Base-by-base conservation (phyloP, 2,797 vertebrate genomes). In the Diplodus sargus region DNA sequence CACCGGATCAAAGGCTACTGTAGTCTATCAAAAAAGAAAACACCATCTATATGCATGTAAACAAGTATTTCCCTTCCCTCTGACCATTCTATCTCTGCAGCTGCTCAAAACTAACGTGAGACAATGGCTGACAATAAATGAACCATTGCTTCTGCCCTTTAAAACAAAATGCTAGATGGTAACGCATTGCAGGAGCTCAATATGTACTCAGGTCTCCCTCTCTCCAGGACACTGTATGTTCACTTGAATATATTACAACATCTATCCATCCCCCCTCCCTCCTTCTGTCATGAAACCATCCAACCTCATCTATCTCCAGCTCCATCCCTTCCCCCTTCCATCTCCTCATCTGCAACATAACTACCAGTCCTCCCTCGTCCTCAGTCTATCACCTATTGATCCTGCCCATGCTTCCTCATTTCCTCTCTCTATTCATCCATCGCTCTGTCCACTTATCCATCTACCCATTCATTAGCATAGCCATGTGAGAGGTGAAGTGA, bases 401-500 rank as follows among this genome's bases (percentile, higher is more conserved):
- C 79, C 77, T 15, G 25, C 68, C 59, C 45, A 23, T 74, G 47
- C 68, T 59, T 67, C 58, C 61, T 77, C 74, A 78, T 81, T 85
- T 87, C 81, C 84, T 77, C 52, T 76, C 64, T 78, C 51, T 23
- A 68, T 87, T 80, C 69, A 81, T 80, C 76, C 57, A 65, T 68
- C 58, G 56, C 54, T 54, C 70, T 25, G 2, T 60, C 62, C 74
- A 79, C 78, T 67, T 68, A 69, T 63, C 67, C 72, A 67, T 79
- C 72, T 65, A 39, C 39, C 70, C 79, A 43, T 81, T 88, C 83
- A 88, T 91, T 88, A 85, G 76, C 69, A 82, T 79, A 63, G 70
- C 59, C 56, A 52, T 71, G 76, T 78, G 79, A 83, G 69, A 82
- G 82, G 87, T 89, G 76, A 82, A 74, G 82, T 92, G 80, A 91